phyloP scores from a whole-genome alignment of 1,140 invertebrate genomes.

The Drosophila busckii region DNA sequence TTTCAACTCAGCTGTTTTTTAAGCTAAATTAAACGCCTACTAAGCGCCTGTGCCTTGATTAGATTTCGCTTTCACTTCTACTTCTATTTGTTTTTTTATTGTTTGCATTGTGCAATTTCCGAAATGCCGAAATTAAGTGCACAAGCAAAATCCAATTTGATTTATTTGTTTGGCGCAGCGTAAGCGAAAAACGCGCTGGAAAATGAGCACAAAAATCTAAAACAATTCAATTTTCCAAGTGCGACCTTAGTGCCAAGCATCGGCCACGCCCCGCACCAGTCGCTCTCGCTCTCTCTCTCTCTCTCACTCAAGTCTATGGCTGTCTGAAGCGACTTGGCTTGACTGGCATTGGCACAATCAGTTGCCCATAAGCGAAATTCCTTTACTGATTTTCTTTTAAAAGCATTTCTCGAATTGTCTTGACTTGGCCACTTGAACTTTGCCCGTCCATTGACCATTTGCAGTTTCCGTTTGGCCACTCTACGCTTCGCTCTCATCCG shows the following conservation, averaged over 20 bases:
- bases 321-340: conserved; percentile 24
- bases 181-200: conserved; percentile 26
- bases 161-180: conserved; percentile 51
- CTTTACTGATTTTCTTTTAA: conserved; percentile 70
- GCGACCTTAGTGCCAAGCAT: conserved; percentile 47
- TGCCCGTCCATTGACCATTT: not conserved
- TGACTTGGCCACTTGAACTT: conserved; percentile 63
- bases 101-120: conserved; percentile 53
- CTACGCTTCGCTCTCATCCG: conserved; percentile 6
- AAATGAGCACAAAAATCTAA: conserved; percentile 61
- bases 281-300: not conserved
- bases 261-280: not conserved
- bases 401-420: conserved; percentile 73
- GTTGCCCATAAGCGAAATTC: conserved; percentile 74
- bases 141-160: conserved; percentile 75
- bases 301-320: not conserved
- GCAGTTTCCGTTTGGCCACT: not conserved
- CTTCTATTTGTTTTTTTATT: too few relatives aligned
- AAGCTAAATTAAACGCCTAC: too few relatives aligned
- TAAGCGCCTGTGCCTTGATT: too few relatives aligned
- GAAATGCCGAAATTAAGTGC: conserved; percentile 58
- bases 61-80: too few relatives aligned
- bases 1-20: conserved; percentile 1
- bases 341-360: conserved; percentile 52
- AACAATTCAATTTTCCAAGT: conserved; percentile 74